phyloP scores from a whole-genome alignment of 1,140 invertebrate genomes.

The Procambarus clarkii region DNA sequence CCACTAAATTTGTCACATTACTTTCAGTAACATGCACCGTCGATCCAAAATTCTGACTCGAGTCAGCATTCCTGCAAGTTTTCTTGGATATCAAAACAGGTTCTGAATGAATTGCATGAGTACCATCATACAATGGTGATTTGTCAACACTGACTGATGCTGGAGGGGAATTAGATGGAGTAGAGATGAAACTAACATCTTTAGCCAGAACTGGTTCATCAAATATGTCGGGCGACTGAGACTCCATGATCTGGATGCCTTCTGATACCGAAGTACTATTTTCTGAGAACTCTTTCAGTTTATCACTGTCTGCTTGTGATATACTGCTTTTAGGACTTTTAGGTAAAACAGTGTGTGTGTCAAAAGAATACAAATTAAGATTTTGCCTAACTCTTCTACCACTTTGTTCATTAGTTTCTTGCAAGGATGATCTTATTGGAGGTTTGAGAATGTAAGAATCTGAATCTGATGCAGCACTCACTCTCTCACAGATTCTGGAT shows the following conservation, averaged over 20 bases:
- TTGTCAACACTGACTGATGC: neutral
- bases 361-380: neutral
- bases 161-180: neutral
- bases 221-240: conserved; percentile 55
- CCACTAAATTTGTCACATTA: neutral
- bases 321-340: neutral
- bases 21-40: neutral
- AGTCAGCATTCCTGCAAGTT: neutral
- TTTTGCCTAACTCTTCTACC: neutral
- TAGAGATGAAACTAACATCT: neutral
- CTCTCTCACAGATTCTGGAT: too few relatives aligned
- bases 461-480: neutral
- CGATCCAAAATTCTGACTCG: neutral
- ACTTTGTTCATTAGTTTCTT: neutral
- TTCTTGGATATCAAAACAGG: neutral
- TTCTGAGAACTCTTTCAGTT: too few relatives aligned
- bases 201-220: conserved; percentile 3
- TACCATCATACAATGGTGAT: neutral
- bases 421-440: neutral
- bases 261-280: neutral
- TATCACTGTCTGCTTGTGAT: neutral
- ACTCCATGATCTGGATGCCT: neutral
- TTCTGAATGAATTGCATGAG: neutral
- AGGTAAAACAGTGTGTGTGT: neutral
- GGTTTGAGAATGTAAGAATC: neutral